Base-by-base conservation (phyloP, 1,140 invertebrate genomes). In the Trissolcus basalis region DNA sequence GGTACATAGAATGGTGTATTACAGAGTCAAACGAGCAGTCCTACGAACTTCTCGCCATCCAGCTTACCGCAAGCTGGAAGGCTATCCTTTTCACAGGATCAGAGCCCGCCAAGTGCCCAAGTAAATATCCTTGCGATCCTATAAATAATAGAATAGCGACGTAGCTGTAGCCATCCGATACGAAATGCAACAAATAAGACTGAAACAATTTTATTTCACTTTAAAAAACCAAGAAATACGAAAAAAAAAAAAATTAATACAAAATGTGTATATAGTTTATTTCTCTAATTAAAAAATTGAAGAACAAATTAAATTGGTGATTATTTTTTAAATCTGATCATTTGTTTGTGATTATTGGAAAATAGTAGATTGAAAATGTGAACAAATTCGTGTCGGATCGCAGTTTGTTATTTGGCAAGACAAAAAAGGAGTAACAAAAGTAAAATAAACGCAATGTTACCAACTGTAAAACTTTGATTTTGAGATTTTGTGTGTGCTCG, bases 41-140 rank as follows among this genome's bases (percentile, higher is more conserved):
- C 92, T 78, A 90, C 92, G 79, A 93, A 92, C 76, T 89, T 94
- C 82, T 95, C 93, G 77, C 94, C 94, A 47, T 93, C 92, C 78
- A 91, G 90, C 84, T 87, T 88, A 84, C 78, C 87, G 83, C 85
- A 88, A 89, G 85, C 90, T 90, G 87, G 85, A 85, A 83, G 87
- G 87, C 81, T 89, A 86, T 85, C 88, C 88, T 81, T 89, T 86
- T 84, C 89, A 86, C 84, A 89, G 89, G 87, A 89, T 82, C 82
- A 82, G 80, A 88, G 84, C 81, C 88, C 89, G 81, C 82, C 84
- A 86, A 85, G 75, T 80, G 83, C 81, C 85, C 86, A 88, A 88
- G 87, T 89, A 88, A 87, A 88, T 88, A 87, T 86, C 83, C 82
- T 86, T 75, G 77, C 68, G 75, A 75, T 82, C 83, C 80, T 80